Conservation (phyloP, 2,797 vertebrate species). For the Setipinna tenuifilis region DNA sequence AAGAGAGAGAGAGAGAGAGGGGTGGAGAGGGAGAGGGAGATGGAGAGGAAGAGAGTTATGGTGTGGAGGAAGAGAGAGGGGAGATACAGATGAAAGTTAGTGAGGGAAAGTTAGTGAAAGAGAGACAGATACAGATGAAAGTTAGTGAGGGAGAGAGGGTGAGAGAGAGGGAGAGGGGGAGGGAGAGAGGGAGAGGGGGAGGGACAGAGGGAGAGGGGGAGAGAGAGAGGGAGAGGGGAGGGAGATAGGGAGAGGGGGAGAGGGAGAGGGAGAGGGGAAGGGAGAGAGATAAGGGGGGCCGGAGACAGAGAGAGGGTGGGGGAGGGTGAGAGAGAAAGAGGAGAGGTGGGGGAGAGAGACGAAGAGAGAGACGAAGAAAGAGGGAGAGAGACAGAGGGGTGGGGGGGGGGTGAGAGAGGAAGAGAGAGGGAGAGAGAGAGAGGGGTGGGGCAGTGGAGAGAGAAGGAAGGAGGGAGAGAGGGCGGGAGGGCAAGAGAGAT, state of each 20-base stretch:
- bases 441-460: background rate
- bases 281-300: too few relatives aligned
- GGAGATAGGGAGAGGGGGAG: too few relatives aligned
- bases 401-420: background rate
- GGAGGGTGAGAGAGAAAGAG: background rate
- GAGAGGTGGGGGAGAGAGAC: background rate
- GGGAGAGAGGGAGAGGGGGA: background rate
- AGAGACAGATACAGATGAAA: background rate
- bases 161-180: background rate
- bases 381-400: background rate
- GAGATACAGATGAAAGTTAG: background rate
- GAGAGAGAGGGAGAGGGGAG: too few relatives aligned
- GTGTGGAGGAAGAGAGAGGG: slow-evolving; percentile 33
- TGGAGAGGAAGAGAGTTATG: background rate
- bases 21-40: background rate
- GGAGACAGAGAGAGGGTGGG: background rate
- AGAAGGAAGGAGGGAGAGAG: background rate
- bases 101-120: background rate
- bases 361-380: background rate
- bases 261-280: too few relatives aligned
- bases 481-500: background rate
- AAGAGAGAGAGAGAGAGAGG: background rate
- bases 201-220: background rate
- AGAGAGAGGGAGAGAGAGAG: background rate
- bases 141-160: slow-evolving; percentile 40